Conservation (phyloP, 2,113 vertebrate species). For the Dinomys branickii region DNA sequence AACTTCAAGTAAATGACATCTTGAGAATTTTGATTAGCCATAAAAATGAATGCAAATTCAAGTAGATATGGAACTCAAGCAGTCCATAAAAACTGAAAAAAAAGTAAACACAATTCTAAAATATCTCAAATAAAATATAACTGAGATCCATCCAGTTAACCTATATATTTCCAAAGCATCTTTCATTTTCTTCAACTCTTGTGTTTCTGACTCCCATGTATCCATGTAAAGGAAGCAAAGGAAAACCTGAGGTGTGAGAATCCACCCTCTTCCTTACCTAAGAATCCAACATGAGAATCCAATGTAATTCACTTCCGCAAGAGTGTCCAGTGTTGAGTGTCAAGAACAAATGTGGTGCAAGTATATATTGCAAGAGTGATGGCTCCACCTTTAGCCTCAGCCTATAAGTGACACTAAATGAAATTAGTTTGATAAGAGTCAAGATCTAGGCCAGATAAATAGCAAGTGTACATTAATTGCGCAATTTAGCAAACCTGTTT, state of each 20-base stretch:
- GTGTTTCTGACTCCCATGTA: neutral
- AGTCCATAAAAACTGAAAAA: constrained; percentile 21
- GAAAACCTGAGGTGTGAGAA: neutral
- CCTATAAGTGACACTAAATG: neutral
- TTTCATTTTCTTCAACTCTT: neutral
- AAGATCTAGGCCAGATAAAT: neutral
- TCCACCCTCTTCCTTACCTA: constrained; percentile 29
- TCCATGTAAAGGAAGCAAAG: neutral
- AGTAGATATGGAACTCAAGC: neutral
- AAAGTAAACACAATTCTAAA: neutral
- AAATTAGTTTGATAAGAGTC: constrained; percentile 14
- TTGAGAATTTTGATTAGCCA: neutral
- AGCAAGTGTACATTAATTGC: neutral
- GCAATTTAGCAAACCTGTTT: neutral
- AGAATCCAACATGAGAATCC: neutral
- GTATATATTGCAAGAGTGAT: neutral
- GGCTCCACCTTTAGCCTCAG: neutral
- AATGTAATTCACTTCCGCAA: neutral
- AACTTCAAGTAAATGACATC: constrained; percentile 24
- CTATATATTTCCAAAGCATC: neutral
- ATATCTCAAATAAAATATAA: neutral
- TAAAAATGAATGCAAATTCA: constrained; percentile 39
- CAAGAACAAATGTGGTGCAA: neutral
- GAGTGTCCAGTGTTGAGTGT: neutral
- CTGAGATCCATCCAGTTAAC: neutral